Base-by-base conservation (phyloP, 2,113 vertebrate genomes). In the Serilophus lunatus region DNA sequence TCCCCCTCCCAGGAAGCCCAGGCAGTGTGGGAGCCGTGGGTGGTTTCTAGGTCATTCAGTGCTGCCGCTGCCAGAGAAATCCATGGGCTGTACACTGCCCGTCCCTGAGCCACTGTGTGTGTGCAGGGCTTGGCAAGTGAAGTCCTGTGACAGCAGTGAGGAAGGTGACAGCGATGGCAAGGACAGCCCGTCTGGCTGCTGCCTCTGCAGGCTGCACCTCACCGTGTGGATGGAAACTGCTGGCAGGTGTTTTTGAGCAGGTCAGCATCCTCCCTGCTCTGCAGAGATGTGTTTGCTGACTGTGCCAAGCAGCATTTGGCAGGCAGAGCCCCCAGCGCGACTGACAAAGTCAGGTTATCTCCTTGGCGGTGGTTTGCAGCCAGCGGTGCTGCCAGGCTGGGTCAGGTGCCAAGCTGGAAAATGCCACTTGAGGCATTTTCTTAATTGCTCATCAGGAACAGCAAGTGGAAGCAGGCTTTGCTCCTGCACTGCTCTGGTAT, bases 281-380 rank as follows among this genome's bases (percentile, higher is more conserved):
- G 85, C 94, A 47, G 56, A 33, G 56, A 12, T 6, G 42, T 4
- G 54, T 17, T 42, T 65, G 79, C 92, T 86, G 93, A 18, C 54
- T 19, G 18, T 36, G 88, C 92, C 86, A 42, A n/a, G 88, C 53
- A 1, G 42, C 2, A 0, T 36, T 59, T 33, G 85, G 90, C 92
- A 88, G 88, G 53, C 79, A 7, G 76, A 53, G 76, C 63, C 76
- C 20, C 23, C 35, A 17, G 85, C 28, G 90, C 44, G 78, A 11
- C 81, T 31, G 66, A 65, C 82, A 57, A 36, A 74, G 91, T n/a
- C 91, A 49, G 86, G 92, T 92, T 95, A 85, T 92, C 86, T 86
- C 61, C 81, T 60, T 28, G 6, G 38, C 1, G 2, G 44, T 51
- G 86, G 17, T 87, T 45, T 64, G 82, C 60, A 47, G 76, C 80